Conservation (phyloP, 2,888 invertebrate species). For the Ashinkailepas kermadecensis region DNA sequence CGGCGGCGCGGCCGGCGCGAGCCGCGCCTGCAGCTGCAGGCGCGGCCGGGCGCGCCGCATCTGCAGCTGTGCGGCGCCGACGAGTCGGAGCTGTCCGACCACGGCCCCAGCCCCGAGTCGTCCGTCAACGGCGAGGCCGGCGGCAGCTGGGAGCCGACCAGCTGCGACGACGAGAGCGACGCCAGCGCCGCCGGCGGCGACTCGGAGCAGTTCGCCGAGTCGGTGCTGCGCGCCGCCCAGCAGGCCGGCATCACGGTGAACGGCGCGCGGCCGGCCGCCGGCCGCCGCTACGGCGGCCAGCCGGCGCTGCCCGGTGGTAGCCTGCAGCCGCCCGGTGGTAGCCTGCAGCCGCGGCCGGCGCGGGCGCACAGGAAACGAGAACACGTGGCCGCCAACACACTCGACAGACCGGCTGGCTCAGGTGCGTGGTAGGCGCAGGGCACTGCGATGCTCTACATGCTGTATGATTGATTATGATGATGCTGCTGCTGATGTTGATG, state of each 20-base stretch:
- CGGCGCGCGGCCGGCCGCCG: neutral
- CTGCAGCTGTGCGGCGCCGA: slow-evolving; percentile 16
- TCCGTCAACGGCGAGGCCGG: slow-evolving; percentile 16
- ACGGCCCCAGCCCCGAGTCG: neutral
- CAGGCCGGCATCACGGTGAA: neutral
- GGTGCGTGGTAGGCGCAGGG: neutral
- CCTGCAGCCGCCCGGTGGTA: neutral
- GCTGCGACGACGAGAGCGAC: neutral
- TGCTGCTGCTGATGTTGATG: neutral
- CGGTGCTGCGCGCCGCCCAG: neutral
- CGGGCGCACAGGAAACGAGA: neutral
- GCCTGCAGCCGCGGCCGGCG: neutral
- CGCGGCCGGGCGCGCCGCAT: neutral
- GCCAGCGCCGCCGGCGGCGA: neutral
- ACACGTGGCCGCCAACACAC: neutral
- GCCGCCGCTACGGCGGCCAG: neutral
- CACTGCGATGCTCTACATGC: too few relatives aligned
- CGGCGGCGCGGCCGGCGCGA: neutral
- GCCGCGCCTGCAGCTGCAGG: slow-evolving; percentile 11
- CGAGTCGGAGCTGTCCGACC: slow-evolving; percentile 5
- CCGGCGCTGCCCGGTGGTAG: neutral
- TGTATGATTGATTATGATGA: too few relatives aligned
- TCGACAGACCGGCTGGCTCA: neutral
- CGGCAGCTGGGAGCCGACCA: slow-evolving; percentile 19
- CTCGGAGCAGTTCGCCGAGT: neutral